These are phyloP conservation scores for Trachemys scripta DNA, from an alignment of 2,113 vertebrate genomes.

Conservation along the genomic window DNA sequence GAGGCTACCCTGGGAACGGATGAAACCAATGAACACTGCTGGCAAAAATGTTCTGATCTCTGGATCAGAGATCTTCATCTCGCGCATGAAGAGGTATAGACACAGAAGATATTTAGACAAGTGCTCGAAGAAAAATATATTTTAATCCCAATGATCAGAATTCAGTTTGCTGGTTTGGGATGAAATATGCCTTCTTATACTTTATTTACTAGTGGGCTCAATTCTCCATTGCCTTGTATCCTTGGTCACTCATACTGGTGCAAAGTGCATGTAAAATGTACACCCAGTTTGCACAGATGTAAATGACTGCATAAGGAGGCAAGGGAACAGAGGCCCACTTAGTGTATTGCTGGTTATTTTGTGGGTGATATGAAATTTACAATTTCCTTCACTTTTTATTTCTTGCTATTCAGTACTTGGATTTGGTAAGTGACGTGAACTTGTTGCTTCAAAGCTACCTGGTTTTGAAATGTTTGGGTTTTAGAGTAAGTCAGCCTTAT, in stretches of 20 bases:
- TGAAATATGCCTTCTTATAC: neutral
- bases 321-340: neutral
- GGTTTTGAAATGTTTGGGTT: neutral
- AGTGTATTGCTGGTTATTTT: neutral
- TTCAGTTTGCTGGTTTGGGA: neutral
- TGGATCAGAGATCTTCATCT: too few relatives aligned
- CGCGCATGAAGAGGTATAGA: neutral
- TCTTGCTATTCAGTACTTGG: neutral
- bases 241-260: neutral
- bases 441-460: neutral
- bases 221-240: neutral
- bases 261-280: neutral
- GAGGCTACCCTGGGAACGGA: neutral
- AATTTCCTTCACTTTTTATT: neutral
- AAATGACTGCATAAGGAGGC: neutral
- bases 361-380: neutral
- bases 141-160: neutral
- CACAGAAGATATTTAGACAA: neutral
- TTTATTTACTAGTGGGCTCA: neutral
- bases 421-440: neutral
- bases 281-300: neutral
- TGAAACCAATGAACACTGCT: neutral
- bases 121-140: neutral
- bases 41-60: neutral
- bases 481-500: neutral